Evolutionary conservation across 2,113 vertebrate genomes (phyloP).

Genomic region (Cololabis saira): DNA sequence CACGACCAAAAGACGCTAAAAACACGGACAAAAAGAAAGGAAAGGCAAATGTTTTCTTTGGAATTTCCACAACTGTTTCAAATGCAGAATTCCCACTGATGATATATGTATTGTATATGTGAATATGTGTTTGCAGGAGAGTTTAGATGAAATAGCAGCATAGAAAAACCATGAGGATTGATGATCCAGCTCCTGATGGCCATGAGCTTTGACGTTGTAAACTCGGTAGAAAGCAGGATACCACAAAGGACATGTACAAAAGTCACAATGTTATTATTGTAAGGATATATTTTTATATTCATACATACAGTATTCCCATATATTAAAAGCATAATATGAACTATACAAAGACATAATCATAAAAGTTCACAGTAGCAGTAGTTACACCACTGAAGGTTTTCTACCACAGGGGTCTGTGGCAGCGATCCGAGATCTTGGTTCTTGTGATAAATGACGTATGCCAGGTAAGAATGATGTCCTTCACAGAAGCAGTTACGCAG

Average conservation of each 20-base stretch:
- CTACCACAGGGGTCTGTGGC: conserved; percentile 43
- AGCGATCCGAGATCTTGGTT: conserved; percentile 21
- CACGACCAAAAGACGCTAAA: too few species aligned
- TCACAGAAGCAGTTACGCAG: conserved; percentile 46
- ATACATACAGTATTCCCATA: conserved; percentile 79
- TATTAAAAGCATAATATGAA: conserved; percentile 80
- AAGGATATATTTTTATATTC: conserved; percentile 78
- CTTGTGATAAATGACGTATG: conserved; percentile 35
- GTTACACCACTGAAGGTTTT: conserved; percentile 71
- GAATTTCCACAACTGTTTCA: not conserved
- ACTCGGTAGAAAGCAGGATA: conserved; percentile 29
- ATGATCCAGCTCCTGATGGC: conserved; percentile 22
- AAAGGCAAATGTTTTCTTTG: too few species aligned
- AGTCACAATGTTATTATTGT: conserved; percentile 81
- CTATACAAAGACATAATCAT: conserved; percentile 74
- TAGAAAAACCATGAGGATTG: conserved; percentile 36
- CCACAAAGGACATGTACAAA: conserved; percentile 76
- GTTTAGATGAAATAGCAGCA: conserved; percentile 67
- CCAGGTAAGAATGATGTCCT: conserved; percentile 33
- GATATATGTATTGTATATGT: conserved; percentile 7
- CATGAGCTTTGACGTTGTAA: conserved; percentile 11
- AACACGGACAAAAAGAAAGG: too few species aligned
- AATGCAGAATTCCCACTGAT: conserved; percentile 14
- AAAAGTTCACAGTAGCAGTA: conserved; percentile 83
- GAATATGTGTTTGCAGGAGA: not conserved